phyloP scores from a whole-genome alignment of 2,797 vertebrate species.

The Sebastes nivosus region DNA sequence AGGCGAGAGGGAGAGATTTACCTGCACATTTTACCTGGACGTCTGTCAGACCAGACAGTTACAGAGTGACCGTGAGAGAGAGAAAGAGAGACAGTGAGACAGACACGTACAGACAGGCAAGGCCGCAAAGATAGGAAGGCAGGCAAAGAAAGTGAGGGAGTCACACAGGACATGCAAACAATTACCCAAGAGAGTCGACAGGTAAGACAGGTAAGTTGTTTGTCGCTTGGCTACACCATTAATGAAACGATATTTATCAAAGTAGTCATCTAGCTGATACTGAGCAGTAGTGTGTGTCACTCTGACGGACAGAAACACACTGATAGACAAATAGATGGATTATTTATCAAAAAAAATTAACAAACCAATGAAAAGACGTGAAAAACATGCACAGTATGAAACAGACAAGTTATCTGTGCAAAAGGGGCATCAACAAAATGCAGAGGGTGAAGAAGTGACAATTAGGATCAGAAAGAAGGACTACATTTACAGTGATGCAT shows the following conservation, averaged over 20 bases:
- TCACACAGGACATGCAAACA: constrained; percentile 79
- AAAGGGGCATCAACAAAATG: background rate
- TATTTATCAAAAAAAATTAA: background rate
- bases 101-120: constrained; percentile 85
- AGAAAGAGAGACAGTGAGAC: constrained; percentile 90
- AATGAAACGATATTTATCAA: constrained; percentile 22
- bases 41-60: constrained; percentile 88
- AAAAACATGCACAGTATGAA: background rate
- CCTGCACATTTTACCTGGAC: constrained; percentile 88
- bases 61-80: constrained; percentile 86
- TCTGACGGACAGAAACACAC: constrained; percentile 24
- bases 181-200: constrained; percentile 63
- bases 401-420: background rate
- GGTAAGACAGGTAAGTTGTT: constrained; percentile 50
- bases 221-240: constrained; percentile 36
- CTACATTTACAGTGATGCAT: background rate
- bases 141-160: constrained; percentile 82
- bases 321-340: constrained; percentile 14
- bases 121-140: constrained; percentile 84
- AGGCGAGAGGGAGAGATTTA: constrained; percentile 88
- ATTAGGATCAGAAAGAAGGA: background rate
- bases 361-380: constrained; percentile 13
- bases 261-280: constrained; percentile 36
- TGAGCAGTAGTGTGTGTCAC: constrained; percentile 28
- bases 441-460: background rate